A percentile compares a stretch with the other conserved stretches of the same genome.
phyloP scores from a whole-genome alignment of 1,140 invertebrate genomes.

The Achatina immaculata region DNA sequence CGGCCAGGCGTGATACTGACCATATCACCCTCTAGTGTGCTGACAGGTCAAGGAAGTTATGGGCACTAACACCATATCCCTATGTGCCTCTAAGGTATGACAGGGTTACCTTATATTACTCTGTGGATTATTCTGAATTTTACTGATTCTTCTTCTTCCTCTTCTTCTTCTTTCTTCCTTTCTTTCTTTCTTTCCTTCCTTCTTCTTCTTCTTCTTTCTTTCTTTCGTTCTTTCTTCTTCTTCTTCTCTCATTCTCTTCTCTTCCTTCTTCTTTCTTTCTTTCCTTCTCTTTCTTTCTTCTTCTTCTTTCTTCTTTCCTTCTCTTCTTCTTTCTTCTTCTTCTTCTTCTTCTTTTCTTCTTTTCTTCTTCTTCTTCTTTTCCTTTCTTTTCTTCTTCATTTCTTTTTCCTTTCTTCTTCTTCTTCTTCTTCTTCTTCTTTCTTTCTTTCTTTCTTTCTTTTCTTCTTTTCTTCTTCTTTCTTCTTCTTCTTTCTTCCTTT shows the following conservation, averaged over 20 bases:
- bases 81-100: too few species aligned
- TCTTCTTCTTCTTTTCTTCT: neutral
- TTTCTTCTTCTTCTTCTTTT: neutral
- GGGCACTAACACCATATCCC: too few species aligned
- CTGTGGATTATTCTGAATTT: too few species aligned
- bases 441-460: neutral
- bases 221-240: neutral
- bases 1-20: too few species aligned
- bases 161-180: neutral
- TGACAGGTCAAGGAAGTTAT: too few species aligned
- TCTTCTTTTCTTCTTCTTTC: too few species aligned
- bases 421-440: neutral
- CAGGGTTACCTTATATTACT: too few species aligned
- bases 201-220: neutral
- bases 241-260: neutral
- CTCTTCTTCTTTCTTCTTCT: neutral
- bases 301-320: neutral
- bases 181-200: neutral
- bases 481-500: neutral
- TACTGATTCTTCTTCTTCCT: neutral
- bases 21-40: too few species aligned
- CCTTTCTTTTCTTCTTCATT: neutral
- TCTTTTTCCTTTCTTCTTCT: constrained; percentile 35
- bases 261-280: neutral
- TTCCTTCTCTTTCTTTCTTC: constrained; percentile 10